Conservation (phyloP, 92 coral and sea anemone genomes). For the Bergia puertoricense region DNA sequence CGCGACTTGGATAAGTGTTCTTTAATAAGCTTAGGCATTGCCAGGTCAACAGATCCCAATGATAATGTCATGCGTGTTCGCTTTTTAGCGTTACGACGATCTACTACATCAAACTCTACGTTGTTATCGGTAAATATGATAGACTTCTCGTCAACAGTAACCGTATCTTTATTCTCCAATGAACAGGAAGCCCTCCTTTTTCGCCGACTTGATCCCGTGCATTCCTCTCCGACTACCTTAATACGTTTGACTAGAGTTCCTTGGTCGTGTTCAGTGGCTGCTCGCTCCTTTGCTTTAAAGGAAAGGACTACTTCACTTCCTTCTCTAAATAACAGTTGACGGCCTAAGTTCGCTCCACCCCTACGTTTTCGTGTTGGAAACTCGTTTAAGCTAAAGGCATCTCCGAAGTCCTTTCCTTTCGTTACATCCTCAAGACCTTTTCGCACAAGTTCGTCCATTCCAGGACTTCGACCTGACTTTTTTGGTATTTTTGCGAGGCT, state of each 20-base stretch:
- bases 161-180: background rate
- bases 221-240: conserved; percentile 4
- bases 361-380: conserved; percentile 25
- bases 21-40: conserved; percentile 43
- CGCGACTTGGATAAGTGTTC: conserved; percentile 30
- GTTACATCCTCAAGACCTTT: too few relatives aligned
- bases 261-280: conserved; percentile 45
- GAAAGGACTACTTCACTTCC: conserved; percentile 30
- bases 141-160: conserved; percentile 44
- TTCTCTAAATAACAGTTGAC: background rate
- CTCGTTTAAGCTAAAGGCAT: background rate
- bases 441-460: background rate
- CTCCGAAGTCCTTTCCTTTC: background rate
- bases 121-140: conserved; percentile 35
- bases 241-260: background rate
- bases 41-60: conserved; percentile 38
- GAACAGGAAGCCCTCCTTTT: conserved; percentile 38
- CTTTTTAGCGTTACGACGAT: conserved; percentile 48
- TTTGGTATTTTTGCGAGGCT: background rate
- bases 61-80: conserved; percentile 28
- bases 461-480: conserved; percentile 7
- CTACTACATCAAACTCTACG: conserved; percentile 46
- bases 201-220: conserved; percentile 27
- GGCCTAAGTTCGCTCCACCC: background rate
- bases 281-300: conserved; percentile 16